Evolutionary conservation across 2,888 invertebrate genomes (phyloP), one percentile per base, ranked within the genome.

Genomic region (Agrotis puta): DNA sequence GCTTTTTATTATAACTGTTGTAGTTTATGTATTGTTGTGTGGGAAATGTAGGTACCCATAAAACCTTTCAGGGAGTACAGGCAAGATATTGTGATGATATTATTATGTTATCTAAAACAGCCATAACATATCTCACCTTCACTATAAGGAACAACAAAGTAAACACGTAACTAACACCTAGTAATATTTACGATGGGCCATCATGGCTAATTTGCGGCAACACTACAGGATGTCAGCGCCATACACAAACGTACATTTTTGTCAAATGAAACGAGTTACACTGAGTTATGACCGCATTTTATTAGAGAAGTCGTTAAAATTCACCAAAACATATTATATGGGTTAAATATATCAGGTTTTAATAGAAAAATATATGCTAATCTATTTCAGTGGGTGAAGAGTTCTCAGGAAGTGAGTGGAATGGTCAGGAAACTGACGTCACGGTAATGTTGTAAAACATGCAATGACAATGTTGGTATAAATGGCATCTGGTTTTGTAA

Each of bases 201-300:
- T 77, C 69, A 71, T 66, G 69, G 45, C 78, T 80, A 83, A 83
- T 85, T 80, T 82, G 78, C 71, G 74, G 54, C 33, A 77, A 70
- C 74, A 71, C 73, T 56, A 73, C 78, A 81, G 84, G 84, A 82
- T 79, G 85, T 79, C 65, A 59, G 66, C 6, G 66, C 53, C 53
- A 70, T 24, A 70, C 64, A 58, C 63, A 62, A 74, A 69, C 33
- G 45, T 59, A 62, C 58, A 59, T 80, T 82, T 81, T 85, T 82
- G 85, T 80, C 81, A 82, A 79, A 80, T 65, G 64, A 67, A 74
- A 83, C 56, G 80, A 70, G 74, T 78, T 64, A 69, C 54, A 16
- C 24, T 83, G 78, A 85, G 63, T 83, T 83, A 85, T 63, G 71
- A 59, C 14, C 63, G 63, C 48, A 68, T 85, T 84, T 83, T 85